These are phyloP conservation scores for Lineus longissimus DNA, from an alignment of 1,140 invertebrate species.

Conservation along the genomic window DNA sequence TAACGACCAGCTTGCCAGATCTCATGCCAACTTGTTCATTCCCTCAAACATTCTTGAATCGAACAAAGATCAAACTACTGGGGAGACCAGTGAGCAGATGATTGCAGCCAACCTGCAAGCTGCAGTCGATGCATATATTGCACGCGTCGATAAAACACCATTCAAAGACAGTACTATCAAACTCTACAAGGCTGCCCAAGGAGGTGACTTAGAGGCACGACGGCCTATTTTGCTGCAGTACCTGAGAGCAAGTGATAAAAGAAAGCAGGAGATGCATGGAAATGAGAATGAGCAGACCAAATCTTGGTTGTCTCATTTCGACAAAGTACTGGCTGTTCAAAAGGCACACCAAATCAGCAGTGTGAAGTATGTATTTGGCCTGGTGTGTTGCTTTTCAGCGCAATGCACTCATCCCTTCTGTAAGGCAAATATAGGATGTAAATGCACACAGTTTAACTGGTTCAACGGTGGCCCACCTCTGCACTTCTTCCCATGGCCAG, in stretches of 20 bases:
- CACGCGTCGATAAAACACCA: neutral
- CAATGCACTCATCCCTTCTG: neutral
- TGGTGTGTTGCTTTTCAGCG: neutral
- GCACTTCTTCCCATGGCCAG: slow-evolving; percentile 1
- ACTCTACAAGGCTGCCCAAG: neutral
- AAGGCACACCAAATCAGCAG: neutral
- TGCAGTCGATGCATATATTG: neutral
- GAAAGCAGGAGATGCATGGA: neutral
- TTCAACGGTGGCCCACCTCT: neutral
- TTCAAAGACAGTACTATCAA: slow-evolving; percentile 3
- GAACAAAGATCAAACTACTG: neutral
- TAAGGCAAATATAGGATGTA: neutral
- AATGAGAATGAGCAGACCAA: neutral
- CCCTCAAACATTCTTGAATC: neutral
- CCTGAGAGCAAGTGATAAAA: neutral
- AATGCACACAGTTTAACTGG: neutral
- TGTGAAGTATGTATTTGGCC: slow-evolving; percentile 2
- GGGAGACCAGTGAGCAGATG: neutral
- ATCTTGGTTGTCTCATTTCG: neutral
- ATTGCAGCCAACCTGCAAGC: neutral
- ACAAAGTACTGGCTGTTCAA: neutral
- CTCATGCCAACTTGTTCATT: slow-evolving; percentile 1
- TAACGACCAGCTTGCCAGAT: neutral
- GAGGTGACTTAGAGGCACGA: neutral
- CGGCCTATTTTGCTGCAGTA: neutral